Percentiles rank a stretch among this genome's conserved stretches.
Conservation (phyloP, 2,797 vertebrate species). For the Macroramphosus scolopax region DNA sequence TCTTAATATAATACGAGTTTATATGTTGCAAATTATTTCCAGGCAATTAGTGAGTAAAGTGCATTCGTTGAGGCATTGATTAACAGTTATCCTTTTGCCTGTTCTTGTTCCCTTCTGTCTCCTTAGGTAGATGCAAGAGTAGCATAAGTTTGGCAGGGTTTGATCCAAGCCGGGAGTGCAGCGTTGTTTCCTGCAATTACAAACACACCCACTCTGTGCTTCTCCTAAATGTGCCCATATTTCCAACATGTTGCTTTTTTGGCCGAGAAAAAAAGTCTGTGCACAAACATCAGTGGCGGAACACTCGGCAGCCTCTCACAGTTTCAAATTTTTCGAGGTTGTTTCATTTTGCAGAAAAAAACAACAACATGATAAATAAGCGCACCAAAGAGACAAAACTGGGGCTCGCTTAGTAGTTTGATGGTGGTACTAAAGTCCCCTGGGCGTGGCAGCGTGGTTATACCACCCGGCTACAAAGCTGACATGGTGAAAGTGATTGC, state of each 20-base stretch:
- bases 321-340: conserved; percentile 9
- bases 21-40: no score
- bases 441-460: conserved; percentile 30
- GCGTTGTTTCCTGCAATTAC: conserved; percentile 45
- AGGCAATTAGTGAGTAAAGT: conserved; percentile 27
- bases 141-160: conserved; percentile 16
- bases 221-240: conserved; percentile 36
- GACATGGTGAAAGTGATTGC: conserved; percentile 40
- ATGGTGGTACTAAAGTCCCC: conserved; percentile 24
- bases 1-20: no score
- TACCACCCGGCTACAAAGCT: conserved; percentile 34
- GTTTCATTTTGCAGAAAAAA: conserved; percentile 30
- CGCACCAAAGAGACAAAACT: conserved; percentile 22
- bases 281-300: conserved; percentile 10
- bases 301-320: conserved; percentile 12
- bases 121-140: conserved; percentile 28
- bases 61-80: conserved; percentile 20
- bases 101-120: conserved; percentile 42
- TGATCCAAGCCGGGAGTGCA: conserved; percentile 35
- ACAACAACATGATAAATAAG: conserved; percentile 14
- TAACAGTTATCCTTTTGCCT: conserved; percentile 27
- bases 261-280: conserved; percentile 24
- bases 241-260: conserved; percentile 52
- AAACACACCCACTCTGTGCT: conserved; percentile 40
- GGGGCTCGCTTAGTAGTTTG: conserved; percentile 17